These are phyloP conservation scores for Pocillopora damicornis DNA, from an alignment of 64 coral and sea anemone species.

Conservation along the genomic window DNA sequence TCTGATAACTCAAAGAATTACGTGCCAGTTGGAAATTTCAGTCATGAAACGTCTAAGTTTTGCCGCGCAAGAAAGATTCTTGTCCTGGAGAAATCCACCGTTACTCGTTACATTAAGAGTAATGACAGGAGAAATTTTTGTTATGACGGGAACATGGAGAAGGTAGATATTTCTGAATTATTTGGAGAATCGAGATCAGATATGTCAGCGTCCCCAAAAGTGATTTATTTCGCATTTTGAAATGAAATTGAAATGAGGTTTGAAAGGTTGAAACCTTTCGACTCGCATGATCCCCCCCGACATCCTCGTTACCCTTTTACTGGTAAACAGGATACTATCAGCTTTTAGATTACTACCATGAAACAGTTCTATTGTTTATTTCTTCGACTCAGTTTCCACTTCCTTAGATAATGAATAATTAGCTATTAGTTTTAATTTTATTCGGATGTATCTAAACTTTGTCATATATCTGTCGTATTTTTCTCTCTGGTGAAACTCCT, in stretches of 20 bases:
- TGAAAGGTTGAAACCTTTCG: too few relatives aligned
- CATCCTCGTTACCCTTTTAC: too few relatives aligned
- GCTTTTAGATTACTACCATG: too few relatives aligned
- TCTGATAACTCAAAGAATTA: conserved; percentile 26
- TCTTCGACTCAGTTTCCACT: too few relatives aligned
- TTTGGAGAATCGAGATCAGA: conserved; percentile 33
- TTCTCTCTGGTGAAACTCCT: too few relatives aligned
- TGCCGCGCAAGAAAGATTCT: conserved; percentile 21
- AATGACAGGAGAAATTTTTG: conserved; percentile 63
- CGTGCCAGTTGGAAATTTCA: conserved; percentile 23
- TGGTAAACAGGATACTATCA: too few relatives aligned
- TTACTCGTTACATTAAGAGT: conserved; percentile 54
- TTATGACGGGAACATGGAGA: conserved; percentile 60
- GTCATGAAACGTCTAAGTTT: conserved; percentile 43
- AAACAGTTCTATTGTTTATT: too few relatives aligned
- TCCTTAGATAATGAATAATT: too few relatives aligned
- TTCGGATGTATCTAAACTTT: too few relatives aligned
- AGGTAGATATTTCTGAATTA: conserved; percentile 69
- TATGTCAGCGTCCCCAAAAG: neutral
- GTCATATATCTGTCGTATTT: too few relatives aligned
- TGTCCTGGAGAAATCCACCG: conserved; percentile 35
- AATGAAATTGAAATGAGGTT: neutral
- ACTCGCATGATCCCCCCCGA: too few relatives aligned
- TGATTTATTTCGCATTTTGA: neutral
- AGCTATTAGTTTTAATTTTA: too few relatives aligned